Evolutionary conservation across 2,888 invertebrate species (phyloP).

Genomic region (Eupeodes latifasciatus): DNA sequence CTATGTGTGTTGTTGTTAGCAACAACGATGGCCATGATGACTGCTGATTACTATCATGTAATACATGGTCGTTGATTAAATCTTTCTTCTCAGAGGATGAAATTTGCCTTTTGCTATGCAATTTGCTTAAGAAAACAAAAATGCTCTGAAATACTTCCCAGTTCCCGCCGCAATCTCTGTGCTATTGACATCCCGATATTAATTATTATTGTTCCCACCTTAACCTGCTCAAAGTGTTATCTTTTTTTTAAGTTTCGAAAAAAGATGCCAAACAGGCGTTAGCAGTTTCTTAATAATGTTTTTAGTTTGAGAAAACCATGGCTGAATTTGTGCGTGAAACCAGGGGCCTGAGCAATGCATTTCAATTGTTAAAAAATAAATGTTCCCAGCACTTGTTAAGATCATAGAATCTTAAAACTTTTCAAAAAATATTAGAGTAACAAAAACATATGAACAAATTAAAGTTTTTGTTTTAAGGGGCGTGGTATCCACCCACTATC

Average conservation of each 20-base stretch:
- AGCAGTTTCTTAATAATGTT: constrained; percentile 26
- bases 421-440: no score
- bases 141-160: neutral
- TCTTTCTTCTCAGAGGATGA: constrained; percentile 53
- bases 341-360: neutral
- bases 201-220: constrained; percentile 73
- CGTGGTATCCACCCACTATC: no score
- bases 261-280: constrained; percentile 16
- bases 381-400: no score
- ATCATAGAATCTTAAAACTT: no score
- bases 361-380: no score
- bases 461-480: no score
- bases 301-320: neutral
- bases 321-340: neutral
- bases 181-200: constrained; percentile 66
- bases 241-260: neutral
- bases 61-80: constrained; percentile 73
- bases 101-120: constrained; percentile 15
- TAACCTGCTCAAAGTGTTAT: constrained; percentile 65
- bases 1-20: constrained; percentile 31
- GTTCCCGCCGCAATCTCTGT: constrained; percentile 7
- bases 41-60: constrained; percentile 75
- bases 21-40: constrained; percentile 64
- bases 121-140: constrained; percentile 9
- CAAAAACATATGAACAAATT: no score